Evolutionary conservation across 2,113 vertebrate genomes (phyloP), one percentile per base, ranked within the genome.

Genomic region (Tylochromis polylepis): DNA sequence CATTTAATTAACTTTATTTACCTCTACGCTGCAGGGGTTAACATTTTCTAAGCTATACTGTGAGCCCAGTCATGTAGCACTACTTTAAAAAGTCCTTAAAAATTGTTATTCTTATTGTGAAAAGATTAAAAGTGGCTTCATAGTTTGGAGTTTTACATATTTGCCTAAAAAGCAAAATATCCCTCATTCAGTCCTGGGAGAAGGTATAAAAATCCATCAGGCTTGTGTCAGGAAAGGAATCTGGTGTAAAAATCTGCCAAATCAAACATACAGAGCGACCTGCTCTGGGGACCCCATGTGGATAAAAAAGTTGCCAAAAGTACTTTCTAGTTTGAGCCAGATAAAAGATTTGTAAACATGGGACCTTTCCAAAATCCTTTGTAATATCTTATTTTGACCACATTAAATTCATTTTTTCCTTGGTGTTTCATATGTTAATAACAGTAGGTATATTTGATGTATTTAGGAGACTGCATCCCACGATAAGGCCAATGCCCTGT

Each of bases 1-100:
- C 91, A 94, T 93, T 88, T 88, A 91, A 89, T 94, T 79, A 87
- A 67, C 85, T 95, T 94, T 89, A 95, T 92, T 88, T 85, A 93
- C 93, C 91, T 89, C 36, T 56, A 8, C 75, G 1, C 89, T 34
- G 89, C 87, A 86, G 82, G 89, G 77, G 84, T 81, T 53, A 77
- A n/a, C 43, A 55, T 89, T 72, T 81, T 46, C 51, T 84, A 34
- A 41, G 53, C 31, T 56, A 10, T 38, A 83, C 43, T 60, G 46
- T 81, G 24, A 55, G 83, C 79, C 62, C 77, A 49, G 36, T 58
- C 31, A 87, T 51, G 81, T 49, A 85, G n/a, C 14, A 46, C 11
- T 4, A 41, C 27, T 38, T 43, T 67, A 49, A 34, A 49, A 34
- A 62, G 27, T 11, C 20, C 8, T 41, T 77, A 51, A 31, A 77